Base-by-base conservation (phyloP, 2,113 vertebrate species). In the Herpailurus yagouaroundi region DNA sequence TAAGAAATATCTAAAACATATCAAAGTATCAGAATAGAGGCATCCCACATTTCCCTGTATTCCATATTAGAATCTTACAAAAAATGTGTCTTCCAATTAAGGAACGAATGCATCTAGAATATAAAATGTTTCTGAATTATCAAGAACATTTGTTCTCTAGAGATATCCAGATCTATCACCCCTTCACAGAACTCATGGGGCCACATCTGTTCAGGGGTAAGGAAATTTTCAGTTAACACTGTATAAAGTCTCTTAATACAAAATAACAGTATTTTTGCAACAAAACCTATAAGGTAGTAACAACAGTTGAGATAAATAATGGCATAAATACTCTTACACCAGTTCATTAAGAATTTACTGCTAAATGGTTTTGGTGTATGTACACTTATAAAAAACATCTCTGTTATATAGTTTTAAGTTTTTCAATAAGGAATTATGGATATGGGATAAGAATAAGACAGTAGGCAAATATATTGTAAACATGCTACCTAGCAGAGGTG, bases 61-160 rank as follows among this genome's bases (percentile, higher is more conserved):
- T 38, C n/a, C 29, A 41, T 33, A 12, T 33, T 7, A 31, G 4
- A 33, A 33, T 33, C 45, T 38, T 50, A 64, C 19, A 66, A 27
- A 92, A 63, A 79, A n/a, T 33, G 38, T 25, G 3, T 11, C 50
- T 83, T 76, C 33, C n/a, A 57, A 29, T n/a, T 25, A 38, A 63
- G 48, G 68, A 29, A 21, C 7, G 27, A 19, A 71, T 36, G 18
- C 27, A 29, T 57, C 50, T 3, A 25, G 25, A 6, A 55, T 76
- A 38, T 60, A 25, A 45, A 50, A 31, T 77, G 31, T 71, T 80
- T 94, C 57, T 74, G 79, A 55, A 31, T 85, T 91, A 66, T n/a
- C 21, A 36, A 64, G 4, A 64, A 45, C 7, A 9, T 33, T 55
- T 4, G 57, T 97, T 89, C 41, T 55, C 33, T 38, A 36, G 25